Base-by-base conservation (phyloP, 1,140 invertebrate genomes). In the Oryctes rhinoceros region DNA sequence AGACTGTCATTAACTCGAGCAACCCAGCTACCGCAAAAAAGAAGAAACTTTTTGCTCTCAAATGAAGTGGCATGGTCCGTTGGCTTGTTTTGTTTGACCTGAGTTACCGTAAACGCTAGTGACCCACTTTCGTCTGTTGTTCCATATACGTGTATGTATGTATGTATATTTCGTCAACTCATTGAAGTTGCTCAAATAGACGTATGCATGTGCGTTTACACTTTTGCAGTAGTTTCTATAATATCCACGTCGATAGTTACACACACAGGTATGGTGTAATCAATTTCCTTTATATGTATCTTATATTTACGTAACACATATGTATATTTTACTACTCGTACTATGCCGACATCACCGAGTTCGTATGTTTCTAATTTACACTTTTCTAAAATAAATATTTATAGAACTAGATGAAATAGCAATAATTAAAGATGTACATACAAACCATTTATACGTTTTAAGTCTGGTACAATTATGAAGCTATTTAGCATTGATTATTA, bases 31-130 rank as follows among this genome's bases (percentile, higher is more conserved):
- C 65, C 20, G 35, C 65, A 24, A 24, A 67, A 67, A 24, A 35
- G 18, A 24, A 67, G 18, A 24, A 35, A 67, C 7, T 4, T 67
- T 67, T 67, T 67, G 11, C 30, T 67, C 20, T 67, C 18, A 67
- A 67, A 67, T 67, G 30, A 67, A 67, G 65, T 67, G 49, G 49
- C n/a, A 67, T 67, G 30, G 65, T 67, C 30, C 65, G 65, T 11
- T 24, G 65, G 30, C 65, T 67, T 7, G 65, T 67, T 67, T 67
- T 67, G 65, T 67, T 67, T 67, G 65, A 67, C 65, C 65, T 35
- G 65, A 67, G 65, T 67, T 67, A 67, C 65, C 65, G 65, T 67
- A 67, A 67, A 67, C 65, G 65, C 65, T 35, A 67, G 65, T 67
- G 65, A 67, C 65, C 65, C 65, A 67, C 65, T 67, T 67, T 67